Evolutionary conservation across 2,113 vertebrate genomes (phyloP).

Genomic region (Misgurnus anguillicaudatus): DNA sequence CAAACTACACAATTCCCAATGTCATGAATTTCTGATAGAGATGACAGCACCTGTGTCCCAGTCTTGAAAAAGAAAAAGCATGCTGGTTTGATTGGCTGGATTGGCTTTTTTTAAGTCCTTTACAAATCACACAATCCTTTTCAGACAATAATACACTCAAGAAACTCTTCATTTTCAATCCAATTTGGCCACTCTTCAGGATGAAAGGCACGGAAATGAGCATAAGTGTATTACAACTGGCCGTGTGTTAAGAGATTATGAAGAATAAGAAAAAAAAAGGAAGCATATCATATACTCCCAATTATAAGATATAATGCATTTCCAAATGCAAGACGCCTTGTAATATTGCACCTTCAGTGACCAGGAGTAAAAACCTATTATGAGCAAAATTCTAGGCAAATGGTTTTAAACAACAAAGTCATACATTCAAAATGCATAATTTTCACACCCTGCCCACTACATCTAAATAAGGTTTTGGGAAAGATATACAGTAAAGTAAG

Average conservation of each 20-base stretch:
- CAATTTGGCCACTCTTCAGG: slow-evolving; percentile 19
- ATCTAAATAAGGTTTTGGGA: no score
- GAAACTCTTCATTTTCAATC: slow-evolving; percentile 27
- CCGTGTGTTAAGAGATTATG: not conserved
- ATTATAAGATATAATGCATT: slow-evolving; percentile 8
- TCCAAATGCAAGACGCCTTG: not conserved
- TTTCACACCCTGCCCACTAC: no score
- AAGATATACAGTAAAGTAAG: no score
- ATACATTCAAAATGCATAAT: not conserved
- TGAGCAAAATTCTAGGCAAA: not conserved
- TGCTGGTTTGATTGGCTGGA: slow-evolving; percentile 2
- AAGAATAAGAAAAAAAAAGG: not conserved
- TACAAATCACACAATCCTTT: not conserved
- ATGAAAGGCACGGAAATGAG: slow-evolving; percentile 28
- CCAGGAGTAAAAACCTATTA: not conserved
- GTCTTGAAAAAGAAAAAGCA: not conserved
- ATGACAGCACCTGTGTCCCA: slow-evolving; percentile 19
- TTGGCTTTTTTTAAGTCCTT: not conserved
- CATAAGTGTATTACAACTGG: slow-evolving; percentile 28
- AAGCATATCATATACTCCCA: not conserved
- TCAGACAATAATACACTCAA: slow-evolving; percentile 14
- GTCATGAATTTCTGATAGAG: slow-evolving; percentile 45
- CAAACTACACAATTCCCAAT: slow-evolving; percentile 24
- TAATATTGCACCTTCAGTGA: slow-evolving; percentile 5
- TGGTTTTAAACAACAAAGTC: not conserved